Base-by-base conservation (phyloP, 2,888 invertebrate species). In the Diadromus collaris region DNA sequence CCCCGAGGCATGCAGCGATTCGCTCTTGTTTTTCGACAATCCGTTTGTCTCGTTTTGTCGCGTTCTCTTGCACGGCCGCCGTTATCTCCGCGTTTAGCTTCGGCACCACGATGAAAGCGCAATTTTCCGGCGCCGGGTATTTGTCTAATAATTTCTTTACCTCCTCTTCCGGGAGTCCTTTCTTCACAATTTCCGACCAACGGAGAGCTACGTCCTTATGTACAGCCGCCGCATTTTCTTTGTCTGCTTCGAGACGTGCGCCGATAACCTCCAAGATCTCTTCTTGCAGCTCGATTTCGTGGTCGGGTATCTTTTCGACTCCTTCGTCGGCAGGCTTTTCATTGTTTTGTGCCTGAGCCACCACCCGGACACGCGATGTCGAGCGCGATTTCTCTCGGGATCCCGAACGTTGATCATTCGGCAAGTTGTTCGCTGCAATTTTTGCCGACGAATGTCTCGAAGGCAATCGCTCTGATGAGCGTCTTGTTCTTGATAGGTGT, bases 101-200 rank as follows among this genome's bases (percentile, higher is more conserved):
- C 1, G 81, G 78, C 1, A 56, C 16, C 4, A 6, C n/a, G 29
- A 76, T 75, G 34, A 64, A 54, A 10, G 13, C 41, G 41, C 69
- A 78, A 46, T 78, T 78, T 34, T 72, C 46, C n/a, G 78, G 76
- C 5, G 63, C n/a, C 6, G 76, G 69, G 63, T 75, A 71, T 64
- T 78, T 80, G 16, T 71, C 46, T 38, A 74, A 24, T n/a, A 78
- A 38, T 9, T 34, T 61, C 51, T 60, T 77, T 0, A 69, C 27
- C 68, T 80, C 74, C 21, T 76, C 78, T 5, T n/a, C 51, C 6
- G 68, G 78, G n/a, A 78, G 68, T 9, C 72, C 78, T 61, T 72
- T 75, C 38, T 46, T 46, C 6, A 80, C 4, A 71, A 78, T 80
- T 38, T 80, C 75, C 9, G 60, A 24, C 80, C 78, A 80, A 32